Evolutionary conservation across 2,888 invertebrate species (phyloP).

Genomic region (Chalcis sispes): DNA sequence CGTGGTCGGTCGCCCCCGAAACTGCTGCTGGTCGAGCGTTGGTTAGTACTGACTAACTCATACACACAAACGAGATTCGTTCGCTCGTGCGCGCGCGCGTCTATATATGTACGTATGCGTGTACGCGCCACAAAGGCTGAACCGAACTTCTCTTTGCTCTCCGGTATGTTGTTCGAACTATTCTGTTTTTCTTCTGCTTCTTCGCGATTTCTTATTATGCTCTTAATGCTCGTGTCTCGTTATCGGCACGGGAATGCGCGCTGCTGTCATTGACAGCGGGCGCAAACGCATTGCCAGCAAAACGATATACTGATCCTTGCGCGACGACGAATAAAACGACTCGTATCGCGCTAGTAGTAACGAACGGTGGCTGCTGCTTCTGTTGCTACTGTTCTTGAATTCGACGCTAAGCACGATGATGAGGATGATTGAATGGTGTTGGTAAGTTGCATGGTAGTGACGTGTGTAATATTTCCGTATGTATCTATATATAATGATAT

Average conservation of each 20-base stretch:
- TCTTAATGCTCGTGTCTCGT: background rate
- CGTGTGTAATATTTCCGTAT: too few species aligned
- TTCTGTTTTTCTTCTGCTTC: background rate
- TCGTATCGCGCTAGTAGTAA: background rate
- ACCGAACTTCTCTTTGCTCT: too few species aligned
- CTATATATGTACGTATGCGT: too few species aligned
- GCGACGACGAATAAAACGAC: background rate
- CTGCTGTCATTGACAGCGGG: constrained; percentile 51
- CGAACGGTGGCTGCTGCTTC: background rate
- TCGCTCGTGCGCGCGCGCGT: background rate
- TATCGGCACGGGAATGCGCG: background rate
- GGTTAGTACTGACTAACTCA: background rate
- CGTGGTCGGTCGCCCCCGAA: constrained; percentile 39
- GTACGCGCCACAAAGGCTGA: too few species aligned
- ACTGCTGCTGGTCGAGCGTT: background rate
- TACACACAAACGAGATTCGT: background rate
- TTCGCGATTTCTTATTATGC: background rate
- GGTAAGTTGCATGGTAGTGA: too few species aligned
- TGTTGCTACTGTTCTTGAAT: background rate
- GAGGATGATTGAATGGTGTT: background rate
- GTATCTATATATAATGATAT: too few species aligned
- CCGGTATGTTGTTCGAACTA: background rate
- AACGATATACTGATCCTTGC: background rate
- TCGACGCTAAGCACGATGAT: background rate
- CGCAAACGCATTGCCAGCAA: constrained; percentile 25